A percentile compares a stretch with the other conserved stretches of the same genome.
phyloP scores from a whole-genome alignment of 2,113 vertebrate genomes.

The Manacus vitellinus region DNA sequence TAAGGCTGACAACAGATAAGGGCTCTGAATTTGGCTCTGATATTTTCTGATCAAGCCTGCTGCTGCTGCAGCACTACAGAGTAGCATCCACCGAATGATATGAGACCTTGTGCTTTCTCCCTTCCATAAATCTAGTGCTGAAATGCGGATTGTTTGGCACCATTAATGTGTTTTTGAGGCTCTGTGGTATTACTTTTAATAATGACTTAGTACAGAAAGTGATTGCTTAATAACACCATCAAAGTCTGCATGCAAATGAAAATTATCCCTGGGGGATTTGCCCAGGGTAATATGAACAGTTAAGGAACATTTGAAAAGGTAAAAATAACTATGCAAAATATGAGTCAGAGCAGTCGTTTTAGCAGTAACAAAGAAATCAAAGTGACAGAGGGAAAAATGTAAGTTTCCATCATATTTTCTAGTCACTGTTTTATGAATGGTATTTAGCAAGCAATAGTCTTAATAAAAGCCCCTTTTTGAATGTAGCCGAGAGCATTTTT shows the following conservation, averaged over 20 bases:
- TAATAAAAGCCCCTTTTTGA: conserved; percentile 33
- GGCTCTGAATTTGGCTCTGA: not conserved
- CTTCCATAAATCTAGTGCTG: conserved; percentile 15
- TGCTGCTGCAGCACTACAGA: not conserved
- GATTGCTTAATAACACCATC: conserved; percentile 70
- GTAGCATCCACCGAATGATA: not conserved
- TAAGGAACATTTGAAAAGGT: conserved; percentile 60
- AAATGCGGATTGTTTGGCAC: conserved; percentile 39
- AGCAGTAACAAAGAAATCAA: conserved; percentile 63
- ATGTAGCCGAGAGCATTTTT: conserved; percentile 20
- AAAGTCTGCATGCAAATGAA: conserved; percentile 66
- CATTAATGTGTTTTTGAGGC: conserved; percentile 60
- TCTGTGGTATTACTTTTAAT: conserved; percentile 60
- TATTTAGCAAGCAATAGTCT: conserved; percentile 32
- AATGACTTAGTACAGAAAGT: conserved; percentile 52
- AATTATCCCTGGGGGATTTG: conserved; percentile 50
- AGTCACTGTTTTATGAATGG: conserved; percentile 51
- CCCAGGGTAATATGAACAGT: conserved; percentile 57
- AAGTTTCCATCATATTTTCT: conserved; percentile 57
- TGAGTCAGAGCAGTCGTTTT: conserved; percentile 64
- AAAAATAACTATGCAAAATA: conserved; percentile 71
- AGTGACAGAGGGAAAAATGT: conserved; percentile 67
- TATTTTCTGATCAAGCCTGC: not conserved
- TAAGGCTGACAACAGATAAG: not conserved
- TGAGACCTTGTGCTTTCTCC: conserved; percentile 31